These are phyloP conservation scores for Varecia variegata DNA, from an alignment of 2,797 vertebrate species.

Conservation along the genomic window DNA sequence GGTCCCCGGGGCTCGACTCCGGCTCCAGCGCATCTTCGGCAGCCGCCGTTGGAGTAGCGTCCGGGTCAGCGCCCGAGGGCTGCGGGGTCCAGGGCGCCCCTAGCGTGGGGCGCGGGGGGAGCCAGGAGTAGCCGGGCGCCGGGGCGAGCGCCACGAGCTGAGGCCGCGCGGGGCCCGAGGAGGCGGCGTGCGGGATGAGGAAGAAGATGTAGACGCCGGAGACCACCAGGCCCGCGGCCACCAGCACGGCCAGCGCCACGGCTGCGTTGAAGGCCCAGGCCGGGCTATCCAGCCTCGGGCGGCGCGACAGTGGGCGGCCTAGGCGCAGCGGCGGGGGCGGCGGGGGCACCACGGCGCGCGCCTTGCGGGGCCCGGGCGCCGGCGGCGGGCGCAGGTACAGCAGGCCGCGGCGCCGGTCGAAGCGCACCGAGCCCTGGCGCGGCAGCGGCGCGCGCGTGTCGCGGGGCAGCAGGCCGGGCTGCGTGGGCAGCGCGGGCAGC, in stretches of 20 bases:
- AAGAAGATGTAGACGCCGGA: slow-evolving; percentile 79
- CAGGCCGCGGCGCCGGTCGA: slow-evolving; percentile 73
- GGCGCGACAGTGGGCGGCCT: slow-evolving; percentile 66
- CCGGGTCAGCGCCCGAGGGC: not conserved
- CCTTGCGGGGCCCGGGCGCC: not conserved
- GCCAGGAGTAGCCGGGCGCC: not conserved
- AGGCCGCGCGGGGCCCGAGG: not conserved
- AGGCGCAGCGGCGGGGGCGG: slow-evolving; percentile 74
- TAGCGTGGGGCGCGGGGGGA: not conserved
- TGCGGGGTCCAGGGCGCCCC: not conserved
- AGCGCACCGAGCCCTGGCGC: slow-evolving; percentile 64
- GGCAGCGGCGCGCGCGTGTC: fast-evolving
- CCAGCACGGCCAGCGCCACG: slow-evolving; percentile 58
- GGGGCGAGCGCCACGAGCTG: slow-evolving; percentile 58
- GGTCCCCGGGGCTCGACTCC: not conserved
- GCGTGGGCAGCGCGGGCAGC: slow-evolving; percentile 75
- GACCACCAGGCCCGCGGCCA: slow-evolving; percentile 71
- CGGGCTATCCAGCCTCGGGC: slow-evolving; percentile 3
- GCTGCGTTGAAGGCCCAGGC: slow-evolving; percentile 75
- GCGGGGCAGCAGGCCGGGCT: slow-evolving; percentile 48
- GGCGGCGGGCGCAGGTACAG: slow-evolving; percentile 71
- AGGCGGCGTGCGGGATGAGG: slow-evolving; percentile 59
- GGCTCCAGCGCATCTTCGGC: not conserved
- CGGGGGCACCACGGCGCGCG: not conserved
- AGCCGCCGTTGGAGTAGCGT: fast-evolving